Percentiles rank a stretch among this genome's conserved stretches.
Conservation (phyloP, 2,797 vertebrate genomes). For the Pseudotriccus pelzelni region DNA sequence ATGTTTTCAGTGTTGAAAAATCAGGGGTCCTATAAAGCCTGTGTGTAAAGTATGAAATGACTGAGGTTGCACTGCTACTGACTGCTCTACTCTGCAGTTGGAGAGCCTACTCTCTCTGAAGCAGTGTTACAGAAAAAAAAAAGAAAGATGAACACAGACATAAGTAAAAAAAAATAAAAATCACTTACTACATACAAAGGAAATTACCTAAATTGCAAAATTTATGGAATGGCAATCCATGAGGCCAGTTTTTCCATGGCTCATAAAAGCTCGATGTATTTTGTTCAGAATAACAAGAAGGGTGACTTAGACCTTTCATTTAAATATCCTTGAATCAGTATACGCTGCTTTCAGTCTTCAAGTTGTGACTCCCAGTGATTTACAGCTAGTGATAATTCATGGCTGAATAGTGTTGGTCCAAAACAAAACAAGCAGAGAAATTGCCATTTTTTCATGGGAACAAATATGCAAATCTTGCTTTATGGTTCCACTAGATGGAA, state of each 20-base stretch:
- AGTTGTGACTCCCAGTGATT: neutral
- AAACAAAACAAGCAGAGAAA: neutral
- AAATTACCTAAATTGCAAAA: neutral
- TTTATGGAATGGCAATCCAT: neutral
- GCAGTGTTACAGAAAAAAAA: neutral
- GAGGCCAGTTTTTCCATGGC: neutral
- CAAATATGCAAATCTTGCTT: neutral
- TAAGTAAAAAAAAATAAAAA: neutral
- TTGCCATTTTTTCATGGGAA: neutral
- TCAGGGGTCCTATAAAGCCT: neutral
- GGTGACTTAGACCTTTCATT: neutral
- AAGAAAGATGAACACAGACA: neutral
- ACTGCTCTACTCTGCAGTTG: neutral
- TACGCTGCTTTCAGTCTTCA: neutral
- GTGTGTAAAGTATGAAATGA: accelerated
- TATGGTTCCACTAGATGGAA: neutral
- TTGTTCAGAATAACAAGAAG: neutral
- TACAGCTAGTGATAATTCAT: neutral
- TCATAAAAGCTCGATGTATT: neutral
- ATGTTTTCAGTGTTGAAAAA: neutral
- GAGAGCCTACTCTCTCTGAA: neutral
- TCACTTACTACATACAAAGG: neutral
- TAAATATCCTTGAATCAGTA: neutral
- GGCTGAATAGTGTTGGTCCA: neutral
- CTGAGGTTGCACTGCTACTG: neutral